Evolutionary conservation across 2,797 vertebrate genomes (phyloP).

Genomic region (Sphaeramia orbicularis): DNA sequence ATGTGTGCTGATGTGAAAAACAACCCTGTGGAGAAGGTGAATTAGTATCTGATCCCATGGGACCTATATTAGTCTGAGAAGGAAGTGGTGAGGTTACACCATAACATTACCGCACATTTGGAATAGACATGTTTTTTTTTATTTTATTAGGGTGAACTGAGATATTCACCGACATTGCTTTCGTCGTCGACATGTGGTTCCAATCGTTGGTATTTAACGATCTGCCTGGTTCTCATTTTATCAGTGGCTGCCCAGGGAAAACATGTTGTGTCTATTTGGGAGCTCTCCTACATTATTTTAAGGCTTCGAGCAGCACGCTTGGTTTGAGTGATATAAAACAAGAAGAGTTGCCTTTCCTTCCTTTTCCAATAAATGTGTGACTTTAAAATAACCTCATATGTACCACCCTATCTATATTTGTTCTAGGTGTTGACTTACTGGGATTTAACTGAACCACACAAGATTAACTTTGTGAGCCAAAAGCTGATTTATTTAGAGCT

Average conservation of each 20-base stretch:
- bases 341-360: slow-evolving; percentile 67
- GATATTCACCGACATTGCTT: slow-evolving; percentile 43
- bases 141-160: slow-evolving; percentile 37
- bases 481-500: slow-evolving; percentile 67
- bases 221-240: slow-evolving; percentile 61
- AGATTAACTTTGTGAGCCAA: slow-evolving; percentile 65
- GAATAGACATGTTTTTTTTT: slow-evolving; percentile 32
- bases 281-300: slow-evolving; percentile 71
- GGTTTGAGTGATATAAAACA: slow-evolving; percentile 71
- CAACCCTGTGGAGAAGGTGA: slow-evolving; percentile 2
- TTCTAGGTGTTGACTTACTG: slow-evolving; percentile 78
- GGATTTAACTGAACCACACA: slow-evolving; percentile 73
- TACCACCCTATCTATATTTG: slow-evolving; percentile 80
- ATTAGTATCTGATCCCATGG: slow-evolving; percentile 17
- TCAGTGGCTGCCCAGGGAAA: slow-evolving; percentile 71
- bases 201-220: slow-evolving; percentile 61
- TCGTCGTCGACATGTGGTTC: slow-evolving; percentile 56
- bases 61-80: slow-evolving; percentile 46
- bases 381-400: slow-evolving; percentile 73
- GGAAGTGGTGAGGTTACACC: slow-evolving; percentile 39
- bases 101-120: slow-evolving; percentile 49
- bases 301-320: slow-evolving; percentile 58
- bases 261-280: slow-evolving; percentile 76
- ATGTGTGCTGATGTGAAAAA: slow-evolving; percentile 24
- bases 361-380: slow-evolving; percentile 73